phyloP scores from a whole-genome alignment of 2,797 vertebrate genomes.

The Xenentodon cancila region DNA sequence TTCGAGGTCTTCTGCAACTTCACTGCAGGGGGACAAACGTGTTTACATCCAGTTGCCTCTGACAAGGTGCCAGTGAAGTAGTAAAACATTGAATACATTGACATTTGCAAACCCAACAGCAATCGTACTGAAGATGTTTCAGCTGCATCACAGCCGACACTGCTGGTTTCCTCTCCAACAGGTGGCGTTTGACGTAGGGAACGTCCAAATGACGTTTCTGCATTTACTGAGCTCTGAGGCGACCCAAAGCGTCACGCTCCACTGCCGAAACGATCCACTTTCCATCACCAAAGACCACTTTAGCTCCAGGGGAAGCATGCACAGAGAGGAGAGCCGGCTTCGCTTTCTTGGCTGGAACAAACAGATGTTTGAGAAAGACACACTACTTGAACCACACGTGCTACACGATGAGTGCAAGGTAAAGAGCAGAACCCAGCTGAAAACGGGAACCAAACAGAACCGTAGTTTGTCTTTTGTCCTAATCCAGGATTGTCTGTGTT shows the following conservation, averaged over 20 bases:
- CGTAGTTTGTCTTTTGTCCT: not conserved
- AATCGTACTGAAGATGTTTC: not conserved
- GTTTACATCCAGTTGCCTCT: constrained; percentile 87
- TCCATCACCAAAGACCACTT: constrained; percentile 33
- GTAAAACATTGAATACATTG: not conserved
- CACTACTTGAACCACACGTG: constrained; percentile 87
- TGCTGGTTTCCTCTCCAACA: constrained; percentile 63
- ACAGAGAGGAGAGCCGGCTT: constrained; percentile 61
- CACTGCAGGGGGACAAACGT: constrained; percentile 95
- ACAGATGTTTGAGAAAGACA: constrained; percentile 87
- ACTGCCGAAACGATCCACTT: constrained; percentile 85
- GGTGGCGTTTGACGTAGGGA: constrained; percentile 89
- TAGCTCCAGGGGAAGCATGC: constrained; percentile 49
- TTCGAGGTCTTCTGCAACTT: constrained; percentile 98
- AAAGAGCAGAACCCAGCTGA: constrained; percentile 43
- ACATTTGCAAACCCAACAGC: not conserved
- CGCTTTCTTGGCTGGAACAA: constrained; percentile 94
- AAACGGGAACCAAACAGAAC: not conserved
- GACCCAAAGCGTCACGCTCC: constrained; percentile 89
- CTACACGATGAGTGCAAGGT: constrained; percentile 94
- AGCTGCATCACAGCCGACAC: too few species aligned
- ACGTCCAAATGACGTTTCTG: constrained; percentile 99
- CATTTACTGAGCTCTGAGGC: constrained; percentile 94
- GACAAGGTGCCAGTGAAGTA: constrained; percentile 84
- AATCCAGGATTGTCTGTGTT: not conserved